Conservation (phyloP, 2,797 vertebrate species). For the Coregonus ussuriensis region DNA sequence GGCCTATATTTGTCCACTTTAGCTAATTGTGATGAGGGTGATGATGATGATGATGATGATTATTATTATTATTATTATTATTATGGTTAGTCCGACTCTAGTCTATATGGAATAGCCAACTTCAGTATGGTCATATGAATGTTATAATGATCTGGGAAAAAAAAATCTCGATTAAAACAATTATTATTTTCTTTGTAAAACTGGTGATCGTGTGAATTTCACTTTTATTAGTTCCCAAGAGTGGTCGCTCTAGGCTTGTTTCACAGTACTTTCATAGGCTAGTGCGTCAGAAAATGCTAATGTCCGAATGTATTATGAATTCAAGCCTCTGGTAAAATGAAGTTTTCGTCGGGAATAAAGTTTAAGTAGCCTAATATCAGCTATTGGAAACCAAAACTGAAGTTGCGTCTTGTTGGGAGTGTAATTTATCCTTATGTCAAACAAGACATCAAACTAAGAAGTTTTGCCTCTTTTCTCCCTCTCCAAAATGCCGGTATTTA, state of each 20-base stretch:
- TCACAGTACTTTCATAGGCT: constrained; percentile 3
- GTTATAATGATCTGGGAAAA: no score
- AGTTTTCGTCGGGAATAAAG: constrained; percentile 7
- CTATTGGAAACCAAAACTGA: background rate
- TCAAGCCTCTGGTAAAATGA: constrained; percentile 27
- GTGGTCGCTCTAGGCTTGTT: constrained; percentile 35
- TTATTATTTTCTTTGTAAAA: background rate
- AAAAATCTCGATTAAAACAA: no score
- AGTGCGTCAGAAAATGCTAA: constrained; percentile 38
- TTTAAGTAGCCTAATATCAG: background rate
- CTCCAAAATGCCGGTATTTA: constrained; percentile 22
- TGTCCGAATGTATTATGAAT: constrained; percentile 23
- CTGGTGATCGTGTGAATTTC: background rate
- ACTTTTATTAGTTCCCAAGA: constrained; percentile 19
- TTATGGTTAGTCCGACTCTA: background rate
- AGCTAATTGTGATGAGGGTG: no score
- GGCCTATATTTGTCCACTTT: no score
- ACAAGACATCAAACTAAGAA: background rate
- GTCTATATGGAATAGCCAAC: background rate
- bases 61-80: background rate
- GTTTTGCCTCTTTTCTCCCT: background rate
- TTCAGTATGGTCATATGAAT: no score
- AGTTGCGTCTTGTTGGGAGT: background rate
- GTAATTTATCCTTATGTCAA: constrained; percentile 7
- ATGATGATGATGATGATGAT: background rate